Evolutionary conservation across 1,140 invertebrate species (phyloP).

Genomic region (Caerostris darwini): DNA sequence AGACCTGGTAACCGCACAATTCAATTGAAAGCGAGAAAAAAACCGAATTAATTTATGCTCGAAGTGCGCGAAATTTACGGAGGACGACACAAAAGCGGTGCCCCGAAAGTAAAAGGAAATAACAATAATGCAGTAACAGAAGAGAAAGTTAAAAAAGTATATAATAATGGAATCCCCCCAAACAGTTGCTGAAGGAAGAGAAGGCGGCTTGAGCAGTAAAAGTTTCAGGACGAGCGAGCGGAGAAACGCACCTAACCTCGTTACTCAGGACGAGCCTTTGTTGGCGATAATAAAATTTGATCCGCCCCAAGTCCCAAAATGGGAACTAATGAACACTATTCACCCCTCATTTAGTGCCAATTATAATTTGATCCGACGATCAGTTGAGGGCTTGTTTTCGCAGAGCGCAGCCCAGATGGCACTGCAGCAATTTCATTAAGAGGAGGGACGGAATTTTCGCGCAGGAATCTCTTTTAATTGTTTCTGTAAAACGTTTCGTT

Average conservation of each 20-base stretch:
- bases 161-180: background rate
- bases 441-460: constrained; percentile 61
- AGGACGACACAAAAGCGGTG: constrained; percentile 11
- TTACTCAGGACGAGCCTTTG: constrained; percentile 59
- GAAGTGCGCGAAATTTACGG: constrained; percentile 36
- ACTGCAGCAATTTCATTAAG: constrained; percentile 70
- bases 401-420: constrained; percentile 37
- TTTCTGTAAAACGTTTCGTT: constrained; percentile 62
- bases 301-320: constrained; percentile 73
- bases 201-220: constrained; percentile 48
- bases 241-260: constrained; percentile 68
- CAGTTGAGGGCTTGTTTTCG: constrained; percentile 58
- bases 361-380: constrained; percentile 76
- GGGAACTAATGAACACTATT: constrained; percentile 76
- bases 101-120: constrained; percentile 53
- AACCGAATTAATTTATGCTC: constrained; percentile 66
- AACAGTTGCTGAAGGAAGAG: background rate
- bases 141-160: constrained; percentile 22
- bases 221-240: constrained; percentile 55
- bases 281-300: constrained; percentile 75
- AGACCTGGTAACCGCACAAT: background rate
- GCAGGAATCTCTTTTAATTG: constrained; percentile 52
- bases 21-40: constrained; percentile 41
- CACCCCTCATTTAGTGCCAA: constrained; percentile 74
- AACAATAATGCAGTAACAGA: constrained; percentile 25